A percentile compares a stretch with the other conserved stretches of the same genome.
Evolutionary conservation across 2,888 invertebrate genomes (phyloP).

Genomic region (Hedya salicella): DNA sequence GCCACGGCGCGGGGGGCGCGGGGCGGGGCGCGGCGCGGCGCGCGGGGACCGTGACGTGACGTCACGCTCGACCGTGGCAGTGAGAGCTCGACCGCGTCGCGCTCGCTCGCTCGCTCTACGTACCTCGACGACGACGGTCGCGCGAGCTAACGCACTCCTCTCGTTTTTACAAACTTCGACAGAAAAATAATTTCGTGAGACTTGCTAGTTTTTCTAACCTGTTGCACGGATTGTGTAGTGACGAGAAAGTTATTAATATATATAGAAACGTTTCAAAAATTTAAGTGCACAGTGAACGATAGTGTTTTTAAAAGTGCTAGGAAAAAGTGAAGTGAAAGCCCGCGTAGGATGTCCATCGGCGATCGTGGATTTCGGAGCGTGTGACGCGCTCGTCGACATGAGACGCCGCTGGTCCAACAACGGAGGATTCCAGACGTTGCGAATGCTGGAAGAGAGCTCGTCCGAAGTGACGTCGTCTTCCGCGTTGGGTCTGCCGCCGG

Average conservation of each 20-base stretch:
- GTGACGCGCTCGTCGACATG: constrained; percentile 85
- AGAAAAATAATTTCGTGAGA: constrained; percentile 64
- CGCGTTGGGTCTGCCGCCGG: constrained; percentile 88
- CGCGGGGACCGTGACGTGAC: constrained; percentile 70
- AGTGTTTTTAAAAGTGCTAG: constrained; percentile 76
- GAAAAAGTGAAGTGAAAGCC: constrained; percentile 82
- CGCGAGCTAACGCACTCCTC: constrained; percentile 73
- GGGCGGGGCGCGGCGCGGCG: constrained; percentile 50
- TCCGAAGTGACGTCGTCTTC: constrained; percentile 92
- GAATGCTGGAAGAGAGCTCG: constrained; percentile 89
- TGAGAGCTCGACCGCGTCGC: constrained; percentile 79
- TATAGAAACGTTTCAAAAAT: constrained; percentile 51
- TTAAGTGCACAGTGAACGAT: constrained; percentile 65
- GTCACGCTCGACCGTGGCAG: constrained; percentile 84
- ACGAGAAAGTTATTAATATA: constrained; percentile 58
- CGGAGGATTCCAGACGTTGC: constrained; percentile 87
- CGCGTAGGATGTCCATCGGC: constrained; percentile 79
- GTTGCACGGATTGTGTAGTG: constrained; percentile 76
- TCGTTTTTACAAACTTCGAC: constrained; percentile 62
- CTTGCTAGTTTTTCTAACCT: constrained; percentile 68
- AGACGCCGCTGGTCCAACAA: constrained; percentile 92
- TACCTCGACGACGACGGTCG: constrained; percentile 82
- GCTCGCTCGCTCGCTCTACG: constrained; percentile 78
- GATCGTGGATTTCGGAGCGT: constrained; percentile 71
- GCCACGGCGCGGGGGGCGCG: constrained; percentile 72